A percentile compares a stretch with the other conserved stretches of the same genome.
Evolutionary conservation across 2,113 vertebrate species (phyloP).

Genomic region (Notarius quadriscutis): DNA sequence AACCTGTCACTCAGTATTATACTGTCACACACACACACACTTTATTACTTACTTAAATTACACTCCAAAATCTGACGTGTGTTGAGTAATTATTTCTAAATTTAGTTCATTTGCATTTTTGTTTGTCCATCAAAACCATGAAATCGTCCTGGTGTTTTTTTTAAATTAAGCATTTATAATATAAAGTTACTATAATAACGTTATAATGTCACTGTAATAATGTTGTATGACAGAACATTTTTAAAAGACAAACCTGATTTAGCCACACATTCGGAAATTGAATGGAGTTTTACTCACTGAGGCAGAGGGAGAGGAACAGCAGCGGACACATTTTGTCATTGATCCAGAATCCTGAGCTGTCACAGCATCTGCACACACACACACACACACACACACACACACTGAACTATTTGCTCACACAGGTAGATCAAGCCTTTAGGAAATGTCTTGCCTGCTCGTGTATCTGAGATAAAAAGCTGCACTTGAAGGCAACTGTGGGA

Average conservation of each 20-base stretch:
- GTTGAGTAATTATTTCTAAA: neutral
- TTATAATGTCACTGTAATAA: neutral
- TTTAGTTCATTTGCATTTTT: neutral
- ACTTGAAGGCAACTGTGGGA: neutral
- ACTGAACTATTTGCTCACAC: neutral
- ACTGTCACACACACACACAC: neutral
- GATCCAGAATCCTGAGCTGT: neutral
- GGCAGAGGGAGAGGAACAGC: constrained; percentile 42
- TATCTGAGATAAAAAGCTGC: constrained; percentile 11
- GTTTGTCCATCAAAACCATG: neutral
- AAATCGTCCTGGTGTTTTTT: neutral
- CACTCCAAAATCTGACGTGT: neutral
- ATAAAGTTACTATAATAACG: neutral
- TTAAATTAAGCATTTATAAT: neutral
- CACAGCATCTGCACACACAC: neutral
- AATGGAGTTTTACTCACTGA: constrained; percentile 46
- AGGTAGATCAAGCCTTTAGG: neutral
- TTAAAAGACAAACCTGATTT: neutral
- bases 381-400: constrained; percentile 10
- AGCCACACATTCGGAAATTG: neutral
- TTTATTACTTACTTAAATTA: neutral
- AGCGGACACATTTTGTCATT: constrained; percentile 42
- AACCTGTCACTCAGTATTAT: too few relatives aligned
- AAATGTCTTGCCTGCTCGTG: neutral
- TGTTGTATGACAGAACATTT: neutral